phyloP scores from a whole-genome alignment of 2,113 vertebrate genomes.

The Hippoglossus stenolepis region DNA sequence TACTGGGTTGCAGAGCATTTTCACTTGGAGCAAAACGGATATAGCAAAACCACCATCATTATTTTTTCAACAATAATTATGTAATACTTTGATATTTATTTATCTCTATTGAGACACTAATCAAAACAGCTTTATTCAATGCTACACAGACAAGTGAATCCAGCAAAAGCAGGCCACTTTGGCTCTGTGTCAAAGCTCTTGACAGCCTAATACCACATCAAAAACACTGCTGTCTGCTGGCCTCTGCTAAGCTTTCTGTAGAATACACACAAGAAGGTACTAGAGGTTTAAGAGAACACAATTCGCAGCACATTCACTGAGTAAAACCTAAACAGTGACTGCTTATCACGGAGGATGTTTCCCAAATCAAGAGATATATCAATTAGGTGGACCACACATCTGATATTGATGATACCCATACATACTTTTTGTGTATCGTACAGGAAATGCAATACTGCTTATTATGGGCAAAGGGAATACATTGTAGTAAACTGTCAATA shows the following conservation, averaged over 20 bases:
- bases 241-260: constrained; percentile 2
- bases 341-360: background rate
- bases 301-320: constrained; percentile 5
- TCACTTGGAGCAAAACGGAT: background rate
- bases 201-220: constrained; percentile 28
- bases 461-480: background rate
- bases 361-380: background rate
- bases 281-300: background rate
- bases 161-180: constrained; percentile 1
- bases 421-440: background rate
- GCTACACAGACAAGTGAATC: background rate
- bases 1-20: background rate
- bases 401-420: background rate
- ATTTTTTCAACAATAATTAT: background rate
- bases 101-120: constrained; percentile 6
- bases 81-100: background rate
- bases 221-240: constrained; percentile 16
- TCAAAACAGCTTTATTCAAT: constrained; percentile 8
- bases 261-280: constrained; percentile 8
- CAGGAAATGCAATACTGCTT: background rate
- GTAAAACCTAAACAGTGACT: background rate
- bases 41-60: background rate
- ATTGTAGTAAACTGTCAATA: background rate
- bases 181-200: constrained; percentile 16
- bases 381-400: background rate